A percentile compares a stretch with the other conserved stretches of the same genome.
phyloP scores from a whole-genome alignment of 2,888 invertebrate genomes.

The Branchinecta sandiegonensis region DNA sequence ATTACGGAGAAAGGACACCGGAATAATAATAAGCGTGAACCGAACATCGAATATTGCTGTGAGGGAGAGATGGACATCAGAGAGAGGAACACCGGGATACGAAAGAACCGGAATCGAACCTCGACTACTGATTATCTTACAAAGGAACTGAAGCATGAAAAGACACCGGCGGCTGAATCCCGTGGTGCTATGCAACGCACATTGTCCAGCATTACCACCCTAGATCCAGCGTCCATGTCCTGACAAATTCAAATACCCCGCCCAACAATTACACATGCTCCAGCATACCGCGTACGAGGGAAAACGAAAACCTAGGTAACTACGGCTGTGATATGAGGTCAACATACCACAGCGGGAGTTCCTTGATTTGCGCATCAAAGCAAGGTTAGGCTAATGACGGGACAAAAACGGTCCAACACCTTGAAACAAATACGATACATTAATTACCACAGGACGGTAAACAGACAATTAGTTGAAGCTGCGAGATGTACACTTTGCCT shows the following conservation, averaged over 20 bases:
- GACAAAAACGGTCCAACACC: background rate
- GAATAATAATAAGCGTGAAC: no score
- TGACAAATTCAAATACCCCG: background rate
- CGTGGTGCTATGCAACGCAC: conserved; percentile 25
- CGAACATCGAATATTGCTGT: no score
- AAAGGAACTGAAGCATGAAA: conserved; percentile 1
- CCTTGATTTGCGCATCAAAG: conserved; percentile 30
- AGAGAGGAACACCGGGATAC: no score
- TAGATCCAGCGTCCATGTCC: conserved; percentile 23
- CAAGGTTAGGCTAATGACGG: background rate
- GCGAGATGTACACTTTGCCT: conserved; percentile 25
- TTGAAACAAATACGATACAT: background rate
- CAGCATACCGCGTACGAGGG: background rate
- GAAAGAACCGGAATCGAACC: no score
- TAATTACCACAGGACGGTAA: background rate
- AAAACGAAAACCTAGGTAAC: conserved; percentile 31
- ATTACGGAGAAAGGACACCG: no score
- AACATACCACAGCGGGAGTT: conserved; percentile 37
- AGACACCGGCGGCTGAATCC: conserved; percentile 25
- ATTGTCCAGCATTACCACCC: conserved; percentile 22
- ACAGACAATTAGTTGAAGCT: background rate
- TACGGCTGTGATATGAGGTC: conserved; percentile 35
- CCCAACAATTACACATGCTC: background rate
- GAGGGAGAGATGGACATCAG: no score
- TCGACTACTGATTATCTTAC: no score